Evolutionary conservation across 2,888 invertebrate species (phyloP).

Genomic region (Koerneria pararmatus): DNA sequence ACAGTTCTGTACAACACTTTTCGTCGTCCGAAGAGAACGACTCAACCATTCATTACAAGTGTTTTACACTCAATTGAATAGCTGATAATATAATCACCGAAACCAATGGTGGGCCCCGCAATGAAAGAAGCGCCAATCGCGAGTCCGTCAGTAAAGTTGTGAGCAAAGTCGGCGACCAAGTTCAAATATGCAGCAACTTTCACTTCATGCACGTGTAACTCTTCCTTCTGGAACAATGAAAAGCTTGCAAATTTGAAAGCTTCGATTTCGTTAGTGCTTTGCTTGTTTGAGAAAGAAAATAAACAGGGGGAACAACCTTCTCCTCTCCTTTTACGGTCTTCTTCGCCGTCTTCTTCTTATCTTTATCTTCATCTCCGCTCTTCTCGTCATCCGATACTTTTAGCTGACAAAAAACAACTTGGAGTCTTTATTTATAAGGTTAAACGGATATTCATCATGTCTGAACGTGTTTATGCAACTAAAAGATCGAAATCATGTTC

Average conservation of each 20-base stretch:
- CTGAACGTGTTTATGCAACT: no score
- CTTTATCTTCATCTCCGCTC: constrained; percentile 10
- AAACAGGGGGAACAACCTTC: constrained; percentile 2
- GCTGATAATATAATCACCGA: constrained; percentile 32
- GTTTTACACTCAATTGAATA: neutral
- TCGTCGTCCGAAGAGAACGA: neutral
- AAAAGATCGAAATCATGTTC: no score
- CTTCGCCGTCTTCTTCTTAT: constrained; percentile 20
- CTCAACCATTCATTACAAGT: neutral
- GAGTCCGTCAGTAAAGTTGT: constrained; percentile 97
- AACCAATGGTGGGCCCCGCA: constrained; percentile 52
- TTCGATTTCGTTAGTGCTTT: no score
- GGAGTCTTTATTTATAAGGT: no score
- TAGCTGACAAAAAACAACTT: no score
- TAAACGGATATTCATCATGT: no score
- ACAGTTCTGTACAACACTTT: neutral
- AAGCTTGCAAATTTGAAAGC: no score
- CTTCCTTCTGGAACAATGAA: constrained; percentile 1
- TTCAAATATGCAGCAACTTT: constrained; percentile 86
- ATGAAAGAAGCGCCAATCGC: constrained; percentile 87
- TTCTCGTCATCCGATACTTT: constrained; percentile 14
- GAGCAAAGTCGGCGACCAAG: constrained; percentile 93
- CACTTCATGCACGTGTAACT: neutral
- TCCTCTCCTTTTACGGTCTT: constrained; percentile 13
- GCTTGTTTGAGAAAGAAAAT: no score